Base-by-base conservation (phyloP, 2,888 invertebrate species). In the Oscheius sp. region DNA sequence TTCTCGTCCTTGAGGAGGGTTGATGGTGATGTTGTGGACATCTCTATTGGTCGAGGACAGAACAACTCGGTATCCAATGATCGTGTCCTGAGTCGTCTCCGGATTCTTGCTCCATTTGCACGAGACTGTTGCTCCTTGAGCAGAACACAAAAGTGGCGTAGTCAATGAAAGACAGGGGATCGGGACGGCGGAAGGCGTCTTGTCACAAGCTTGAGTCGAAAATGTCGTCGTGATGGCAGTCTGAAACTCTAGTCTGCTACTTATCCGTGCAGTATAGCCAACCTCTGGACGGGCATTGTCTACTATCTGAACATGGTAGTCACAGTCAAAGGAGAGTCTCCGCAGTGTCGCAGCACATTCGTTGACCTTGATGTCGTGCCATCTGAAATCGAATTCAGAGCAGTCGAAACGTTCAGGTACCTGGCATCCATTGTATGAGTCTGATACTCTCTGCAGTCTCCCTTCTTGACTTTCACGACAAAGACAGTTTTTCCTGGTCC, bases 291-390 rank as follows among this genome's bases (percentile, higher is more conserved):
- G n/a, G 11, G 53, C 35, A n/a, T 10, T 70, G n/a, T 60, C 62
- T 2, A 42, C 32, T 11, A 72, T 59, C 48, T 79, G 78, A 11
- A 87, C 83, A 55, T 78, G 76, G 60, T 86, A 86, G 47, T 86
- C 85, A 70, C 86, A 86, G 42, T 80, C 79, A 71, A 86, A 86
- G 7, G 79, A 77, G 0, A 86, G 78, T 9, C 85, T 80, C 32
- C 80, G 83, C 32, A 86, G 71, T 2, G 75, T 21, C 7, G 83
- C 83, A 2, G 82, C 76, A 66, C 86, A 86, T 21, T 87, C 81
- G 13, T 71, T 47, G 11, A 83, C 84, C 13, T 73, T 73, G 21
- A 76, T 76, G 68, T 80, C 84, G 74, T 79, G 80, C 81, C 74
- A 84, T 32, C 77, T 75, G 42, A 42, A 42, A 42, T 0, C 7